phyloP scores from a whole-genome alignment of 2,113 vertebrate genomes.

The Phasianus colchicus region DNA sequence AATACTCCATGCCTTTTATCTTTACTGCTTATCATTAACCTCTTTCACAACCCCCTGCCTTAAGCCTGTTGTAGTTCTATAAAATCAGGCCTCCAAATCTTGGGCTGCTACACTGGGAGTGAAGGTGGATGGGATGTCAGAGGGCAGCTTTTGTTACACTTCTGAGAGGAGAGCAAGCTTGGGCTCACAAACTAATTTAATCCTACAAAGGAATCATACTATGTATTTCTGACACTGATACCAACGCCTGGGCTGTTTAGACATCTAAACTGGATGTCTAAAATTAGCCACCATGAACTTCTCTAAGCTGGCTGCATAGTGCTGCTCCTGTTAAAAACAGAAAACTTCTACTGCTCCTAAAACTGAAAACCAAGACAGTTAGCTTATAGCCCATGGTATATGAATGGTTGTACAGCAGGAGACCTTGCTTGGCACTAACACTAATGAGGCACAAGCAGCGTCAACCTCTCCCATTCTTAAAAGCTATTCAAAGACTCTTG shows the following conservation, averaged over 20 bases:
- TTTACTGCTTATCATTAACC: background rate
- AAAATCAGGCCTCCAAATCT: background rate
- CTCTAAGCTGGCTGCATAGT: background rate
- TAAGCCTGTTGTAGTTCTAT: accelerated
- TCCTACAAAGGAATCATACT: background rate
- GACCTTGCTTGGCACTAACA: accelerated
- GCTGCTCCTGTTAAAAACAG: background rate
- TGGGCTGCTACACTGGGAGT: accelerated
- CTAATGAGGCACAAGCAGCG: background rate
- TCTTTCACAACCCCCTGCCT: background rate
- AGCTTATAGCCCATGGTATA: accelerated
- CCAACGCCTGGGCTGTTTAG: background rate
- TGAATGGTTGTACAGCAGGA: background rate
- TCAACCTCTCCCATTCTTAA: background rate
- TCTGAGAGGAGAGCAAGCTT: background rate
- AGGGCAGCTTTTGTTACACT: background rate
- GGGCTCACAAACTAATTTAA: background rate
- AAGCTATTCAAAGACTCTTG: background rate
- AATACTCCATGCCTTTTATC: background rate
- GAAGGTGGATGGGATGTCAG: accelerated
- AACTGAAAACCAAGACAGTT: background rate
- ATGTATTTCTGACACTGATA: background rate
- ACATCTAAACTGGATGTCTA: background rate
- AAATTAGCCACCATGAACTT: conserved; percentile 35
- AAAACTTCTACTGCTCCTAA: too few species aligned